Evolutionary conservation across 64 coral and sea anemone species (phyloP).

Genomic region (Acropora yongei): DNA sequence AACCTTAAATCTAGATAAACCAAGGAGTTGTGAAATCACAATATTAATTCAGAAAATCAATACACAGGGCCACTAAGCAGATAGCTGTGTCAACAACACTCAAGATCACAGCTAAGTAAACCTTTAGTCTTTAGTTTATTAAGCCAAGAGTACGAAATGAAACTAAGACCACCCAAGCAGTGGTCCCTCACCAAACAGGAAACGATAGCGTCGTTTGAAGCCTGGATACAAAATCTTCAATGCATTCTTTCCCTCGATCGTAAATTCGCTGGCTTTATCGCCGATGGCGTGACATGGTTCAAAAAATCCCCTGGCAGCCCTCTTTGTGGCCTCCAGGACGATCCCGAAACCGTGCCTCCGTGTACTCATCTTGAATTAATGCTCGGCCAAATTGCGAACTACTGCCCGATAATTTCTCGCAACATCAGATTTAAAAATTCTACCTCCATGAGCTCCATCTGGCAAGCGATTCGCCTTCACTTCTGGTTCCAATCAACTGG

Average conservation of each 20-base stretch:
- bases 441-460: neutral
- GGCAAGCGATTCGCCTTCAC: constrained; percentile 1
- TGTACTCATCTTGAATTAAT: constrained; percentile 3
- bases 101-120: too few relatives aligned
- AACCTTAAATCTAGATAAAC: too few relatives aligned
- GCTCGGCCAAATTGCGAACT: neutral
- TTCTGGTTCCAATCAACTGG: neutral
- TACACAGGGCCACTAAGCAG: neutral
- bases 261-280: neutral
- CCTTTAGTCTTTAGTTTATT: too few relatives aligned
- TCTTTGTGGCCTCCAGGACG: neutral
- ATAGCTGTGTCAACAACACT: too few relatives aligned
- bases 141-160: too few relatives aligned
- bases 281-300: neutral
- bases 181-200: constrained; percentile 10
- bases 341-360: neutral
- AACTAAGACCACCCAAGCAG: constrained; percentile 2
- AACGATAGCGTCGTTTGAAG: neutral
- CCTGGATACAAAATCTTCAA: neutral
- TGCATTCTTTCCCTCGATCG: neutral
- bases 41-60: neutral
- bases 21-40: neutral
- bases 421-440: neutral
- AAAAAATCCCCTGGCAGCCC: too few relatives aligned
- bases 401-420: neutral